Evolutionary conservation across 2,797 vertebrate genomes (phyloP).

Genomic region (Erithacus rubecula): DNA sequence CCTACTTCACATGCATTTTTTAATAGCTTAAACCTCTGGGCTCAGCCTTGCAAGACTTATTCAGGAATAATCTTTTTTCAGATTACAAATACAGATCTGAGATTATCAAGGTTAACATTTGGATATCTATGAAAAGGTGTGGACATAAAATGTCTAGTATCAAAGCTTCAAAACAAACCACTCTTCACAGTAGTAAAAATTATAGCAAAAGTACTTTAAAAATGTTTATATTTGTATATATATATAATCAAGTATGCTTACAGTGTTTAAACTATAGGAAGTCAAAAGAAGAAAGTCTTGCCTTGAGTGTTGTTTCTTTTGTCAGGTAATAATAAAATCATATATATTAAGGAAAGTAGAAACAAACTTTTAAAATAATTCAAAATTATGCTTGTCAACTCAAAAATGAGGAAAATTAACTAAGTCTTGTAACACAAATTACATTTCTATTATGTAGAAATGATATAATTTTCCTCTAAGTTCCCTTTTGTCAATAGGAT

Average conservation of each 20-base stretch:
- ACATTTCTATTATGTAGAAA: not conserved
- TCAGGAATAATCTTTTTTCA: not conserved
- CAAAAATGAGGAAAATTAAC: not conserved
- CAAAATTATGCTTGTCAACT: not conserved
- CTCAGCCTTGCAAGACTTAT: not conserved
- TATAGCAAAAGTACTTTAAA: not conserved
- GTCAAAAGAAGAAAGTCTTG: not conserved
- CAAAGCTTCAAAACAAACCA: not conserved
- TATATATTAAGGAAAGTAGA: not conserved
- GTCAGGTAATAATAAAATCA: not conserved
- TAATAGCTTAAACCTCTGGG: not conserved
- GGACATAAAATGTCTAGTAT: not conserved
- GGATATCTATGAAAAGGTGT: not conserved
- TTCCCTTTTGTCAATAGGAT: not conserved
- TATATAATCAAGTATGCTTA: not conserved
- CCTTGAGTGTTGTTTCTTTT: not conserved
- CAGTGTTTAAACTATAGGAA: not conserved
- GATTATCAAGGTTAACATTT: not conserved
- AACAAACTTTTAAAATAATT: not conserved
- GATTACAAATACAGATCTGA: not conserved
- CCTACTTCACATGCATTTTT: not conserved
- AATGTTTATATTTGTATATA: not conserved
- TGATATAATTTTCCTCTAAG: not conserved
- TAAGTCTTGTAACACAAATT: not conserved
- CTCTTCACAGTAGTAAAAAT: not conserved